Evolutionary conservation across 1,140 invertebrate species (phyloP).

Genomic region (Neotoxoptera formosana): DNA sequence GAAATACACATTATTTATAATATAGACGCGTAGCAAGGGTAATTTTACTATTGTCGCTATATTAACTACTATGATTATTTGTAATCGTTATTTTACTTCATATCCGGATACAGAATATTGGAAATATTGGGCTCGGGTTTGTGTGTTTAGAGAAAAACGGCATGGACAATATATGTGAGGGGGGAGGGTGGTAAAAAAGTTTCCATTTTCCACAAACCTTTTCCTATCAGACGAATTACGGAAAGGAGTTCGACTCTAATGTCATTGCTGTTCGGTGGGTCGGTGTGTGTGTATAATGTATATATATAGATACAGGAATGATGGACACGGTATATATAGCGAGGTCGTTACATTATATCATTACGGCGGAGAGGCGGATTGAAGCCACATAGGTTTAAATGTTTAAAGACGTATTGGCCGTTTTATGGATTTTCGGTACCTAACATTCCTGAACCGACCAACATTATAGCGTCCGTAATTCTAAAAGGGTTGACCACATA

Average conservation of each 20-base stretch:
- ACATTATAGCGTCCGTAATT: conserved; percentile 8
- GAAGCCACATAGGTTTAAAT: conserved; percentile 18
- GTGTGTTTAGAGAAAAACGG: neutral
- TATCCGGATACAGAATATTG: neutral
- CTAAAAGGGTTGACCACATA: conserved; percentile 45
- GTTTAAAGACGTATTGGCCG: conserved; percentile 38
- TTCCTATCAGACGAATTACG: neutral
- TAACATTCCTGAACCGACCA: neutral
- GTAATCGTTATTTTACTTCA: neutral
- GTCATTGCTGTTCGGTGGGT: neutral
- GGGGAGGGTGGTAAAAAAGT: neutral
- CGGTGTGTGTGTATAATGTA: neutral
- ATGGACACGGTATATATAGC: neutral
- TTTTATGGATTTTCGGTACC: conserved; percentile 46
- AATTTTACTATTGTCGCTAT: neutral
- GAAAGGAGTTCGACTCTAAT: neutral
- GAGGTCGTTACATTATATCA: neutral
- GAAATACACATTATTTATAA: neutral
- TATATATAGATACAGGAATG: neutral
- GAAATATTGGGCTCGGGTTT: neutral
- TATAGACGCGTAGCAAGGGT: neutral
- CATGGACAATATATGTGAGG: neutral
- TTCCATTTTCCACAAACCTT: neutral
- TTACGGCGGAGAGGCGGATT: neutral
- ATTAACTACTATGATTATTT: neutral